Percentiles rank a stretch among this genome's conserved stretches.
These are phyloP conservation scores for Vipera latastei DNA, from an alignment of 2,797 vertebrate species.

Conservation along the genomic window DNA sequence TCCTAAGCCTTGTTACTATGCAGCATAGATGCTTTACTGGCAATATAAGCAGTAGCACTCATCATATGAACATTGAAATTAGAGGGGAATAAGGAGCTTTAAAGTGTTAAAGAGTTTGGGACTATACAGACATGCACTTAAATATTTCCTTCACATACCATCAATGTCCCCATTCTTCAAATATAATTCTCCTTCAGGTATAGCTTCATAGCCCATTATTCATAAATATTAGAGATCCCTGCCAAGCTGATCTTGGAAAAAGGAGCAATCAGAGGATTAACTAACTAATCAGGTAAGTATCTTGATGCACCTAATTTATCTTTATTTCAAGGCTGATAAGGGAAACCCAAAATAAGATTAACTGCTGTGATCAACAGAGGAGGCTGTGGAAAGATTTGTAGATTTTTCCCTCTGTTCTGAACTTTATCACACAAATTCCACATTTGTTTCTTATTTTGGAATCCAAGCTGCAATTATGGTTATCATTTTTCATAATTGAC, in stretches of 20 bases:
- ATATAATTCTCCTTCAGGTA: not conserved
- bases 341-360: slow-evolving; percentile 62
- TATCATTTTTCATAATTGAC: slow-evolving; percentile 25
- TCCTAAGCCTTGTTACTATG: not conserved
- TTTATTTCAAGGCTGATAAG: slow-evolving; percentile 35
- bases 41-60: not conserved
- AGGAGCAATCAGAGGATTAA: slow-evolving; percentile 42
- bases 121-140: not conserved
- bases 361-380: slow-evolving; percentile 48
- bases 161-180: not conserved
- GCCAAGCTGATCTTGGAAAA: slow-evolving; percentile 29
- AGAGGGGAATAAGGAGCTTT: not conserved
- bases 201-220: not conserved
- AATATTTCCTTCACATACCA: not conserved
- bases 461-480: slow-evolving; percentile 34
- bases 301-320: slow-evolving; percentile 61
- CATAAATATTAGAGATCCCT: slow-evolving; percentile 22
- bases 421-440: slow-evolving; percentile 31
- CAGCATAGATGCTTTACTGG: not conserved
- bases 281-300: slow-evolving; percentile 61
- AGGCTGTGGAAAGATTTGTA: slow-evolving; percentile 60
- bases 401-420: slow-evolving; percentile 58
- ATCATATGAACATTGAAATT: not conserved
- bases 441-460: slow-evolving; percentile 62
- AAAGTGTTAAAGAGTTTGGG: not conserved